Evolutionary conservation across 2,113 vertebrate species (phyloP).

Genomic region (Nestor notabilis): DNA sequence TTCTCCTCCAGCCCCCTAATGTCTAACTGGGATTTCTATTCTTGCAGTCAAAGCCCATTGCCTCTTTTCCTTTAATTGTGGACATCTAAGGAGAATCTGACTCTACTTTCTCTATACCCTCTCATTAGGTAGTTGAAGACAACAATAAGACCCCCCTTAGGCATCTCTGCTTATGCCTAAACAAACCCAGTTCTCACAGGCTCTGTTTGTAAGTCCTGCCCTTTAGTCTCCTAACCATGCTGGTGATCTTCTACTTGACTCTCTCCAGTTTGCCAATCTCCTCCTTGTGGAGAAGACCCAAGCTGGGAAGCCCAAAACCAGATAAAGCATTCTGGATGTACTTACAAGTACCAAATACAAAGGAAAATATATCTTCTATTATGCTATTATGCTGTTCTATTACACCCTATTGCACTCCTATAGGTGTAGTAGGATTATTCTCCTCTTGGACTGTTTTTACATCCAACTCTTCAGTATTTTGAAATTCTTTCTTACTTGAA

Average conservation of each 20-base stretch:
- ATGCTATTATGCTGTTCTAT: background rate
- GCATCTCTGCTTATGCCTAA: background rate
- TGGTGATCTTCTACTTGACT: background rate
- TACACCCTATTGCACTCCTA: background rate
- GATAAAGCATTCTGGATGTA: background rate
- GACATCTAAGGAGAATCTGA: background rate
- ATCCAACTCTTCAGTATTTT: background rate
- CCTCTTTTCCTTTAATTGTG: background rate
- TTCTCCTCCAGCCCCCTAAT: rapidly evolving
- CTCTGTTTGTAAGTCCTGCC: background rate
- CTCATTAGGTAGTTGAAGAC: background rate
- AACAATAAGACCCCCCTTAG: background rate
- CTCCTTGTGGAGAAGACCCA: background rate
- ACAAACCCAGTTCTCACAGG: background rate
- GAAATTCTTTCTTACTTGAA: background rate
- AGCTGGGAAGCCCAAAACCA: background rate
- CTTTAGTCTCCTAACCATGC: background rate
- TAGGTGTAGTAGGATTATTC: background rate
- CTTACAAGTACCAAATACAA: background rate
- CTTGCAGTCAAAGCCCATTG: background rate
- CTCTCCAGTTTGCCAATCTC: background rate
- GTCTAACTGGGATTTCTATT: background rate
- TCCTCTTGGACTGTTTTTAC: background rate
- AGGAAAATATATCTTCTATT: background rate
- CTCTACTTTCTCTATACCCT: background rate